Evolutionary conservation across 2,888 invertebrate species (phyloP).

Genomic region (Scaptomyza tumidula): DNA sequence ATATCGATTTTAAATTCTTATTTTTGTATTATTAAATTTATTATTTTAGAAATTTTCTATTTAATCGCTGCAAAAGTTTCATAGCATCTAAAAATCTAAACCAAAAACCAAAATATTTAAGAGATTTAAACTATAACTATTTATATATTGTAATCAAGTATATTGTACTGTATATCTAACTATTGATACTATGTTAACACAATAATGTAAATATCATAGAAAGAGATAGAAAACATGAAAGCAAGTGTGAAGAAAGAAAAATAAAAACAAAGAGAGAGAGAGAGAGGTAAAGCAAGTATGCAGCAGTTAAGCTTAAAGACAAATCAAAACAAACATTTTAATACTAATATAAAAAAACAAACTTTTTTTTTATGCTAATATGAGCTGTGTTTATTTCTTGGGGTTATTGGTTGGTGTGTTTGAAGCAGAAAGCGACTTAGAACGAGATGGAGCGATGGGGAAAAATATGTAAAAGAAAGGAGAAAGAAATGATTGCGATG

Average conservation of each 20-base stretch:
- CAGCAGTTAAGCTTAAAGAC: conserved; percentile 57
- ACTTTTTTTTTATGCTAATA: conserved; percentile 56
- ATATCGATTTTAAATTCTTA: conserved; percentile 20
- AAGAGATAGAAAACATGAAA: conserved; percentile 7
- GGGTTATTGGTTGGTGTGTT: background rate
- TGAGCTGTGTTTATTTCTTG: conserved; percentile 2
- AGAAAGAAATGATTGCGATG: no score
- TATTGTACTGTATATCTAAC: conserved; percentile 49
- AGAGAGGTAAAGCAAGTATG: conserved; percentile 1
- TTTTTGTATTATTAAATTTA: conserved; percentile 12
- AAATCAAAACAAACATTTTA: conserved; percentile 54
- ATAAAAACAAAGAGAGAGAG: conserved; percentile 1
- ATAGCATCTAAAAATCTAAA: conserved; percentile 16
- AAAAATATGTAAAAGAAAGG: no score
- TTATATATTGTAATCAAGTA: conserved; percentile 45
- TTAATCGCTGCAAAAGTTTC: conserved; percentile 17
- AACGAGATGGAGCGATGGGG: background rate
- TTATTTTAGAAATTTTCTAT: conserved; percentile 6
- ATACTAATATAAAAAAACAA: conserved; percentile 45
- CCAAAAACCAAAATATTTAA: conserved; percentile 13
- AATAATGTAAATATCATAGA: conserved; percentile 61
- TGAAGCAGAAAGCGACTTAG: background rate
- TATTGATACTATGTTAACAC: conserved; percentile 42
- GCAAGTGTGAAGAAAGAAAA: background rate
- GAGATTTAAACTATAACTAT: conserved; percentile 30